Percentiles rank a stretch among this genome's conserved stretches.
phyloP scores from a whole-genome alignment of 2,797 vertebrate genomes.

The Acrossocheilus fasciatus region DNA sequence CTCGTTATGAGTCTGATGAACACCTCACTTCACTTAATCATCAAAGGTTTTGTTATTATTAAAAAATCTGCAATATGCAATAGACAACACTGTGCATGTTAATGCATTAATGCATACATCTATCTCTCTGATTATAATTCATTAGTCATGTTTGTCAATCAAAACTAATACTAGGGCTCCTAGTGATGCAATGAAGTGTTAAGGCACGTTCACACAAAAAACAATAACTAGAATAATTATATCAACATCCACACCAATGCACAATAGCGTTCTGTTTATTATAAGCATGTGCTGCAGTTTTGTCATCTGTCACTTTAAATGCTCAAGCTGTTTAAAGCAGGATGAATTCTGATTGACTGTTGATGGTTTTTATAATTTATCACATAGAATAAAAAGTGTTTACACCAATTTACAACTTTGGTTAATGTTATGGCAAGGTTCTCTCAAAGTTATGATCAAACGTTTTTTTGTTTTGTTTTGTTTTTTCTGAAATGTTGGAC shows the following conservation, averaged over 20 bases:
- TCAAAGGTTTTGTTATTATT: background rate
- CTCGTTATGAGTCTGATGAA: constrained; percentile 59
- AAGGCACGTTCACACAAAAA: background rate
- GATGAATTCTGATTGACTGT: too few relatives aligned
- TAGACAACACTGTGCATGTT: background rate
- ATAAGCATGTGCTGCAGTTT: too few relatives aligned
- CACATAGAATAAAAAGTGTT: too few relatives aligned
- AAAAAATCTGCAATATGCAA: background rate
- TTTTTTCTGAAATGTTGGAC: too few relatives aligned
- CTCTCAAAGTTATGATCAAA: too few relatives aligned
- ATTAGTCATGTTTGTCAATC: background rate
- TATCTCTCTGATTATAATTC: background rate
- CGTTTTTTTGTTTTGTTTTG: too few relatives aligned
- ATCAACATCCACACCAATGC: background rate
- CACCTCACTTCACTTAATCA: background rate
- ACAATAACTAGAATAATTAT: background rate
- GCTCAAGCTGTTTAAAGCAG: too few relatives aligned
- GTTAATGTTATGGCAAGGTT: too few relatives aligned
- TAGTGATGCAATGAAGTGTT: background rate
- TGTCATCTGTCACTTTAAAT: too few relatives aligned
- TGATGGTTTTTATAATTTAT: too few relatives aligned
- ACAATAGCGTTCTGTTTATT: background rate
- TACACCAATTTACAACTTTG: too few relatives aligned
- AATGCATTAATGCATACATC: background rate
- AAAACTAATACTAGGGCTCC: background rate